A percentile compares a stretch with the other conserved stretches of the same genome.
These are phyloP conservation scores for Cryptotis parvus DNA, from an alignment of 2,113 vertebrate species.

Conservation along the genomic window DNA sequence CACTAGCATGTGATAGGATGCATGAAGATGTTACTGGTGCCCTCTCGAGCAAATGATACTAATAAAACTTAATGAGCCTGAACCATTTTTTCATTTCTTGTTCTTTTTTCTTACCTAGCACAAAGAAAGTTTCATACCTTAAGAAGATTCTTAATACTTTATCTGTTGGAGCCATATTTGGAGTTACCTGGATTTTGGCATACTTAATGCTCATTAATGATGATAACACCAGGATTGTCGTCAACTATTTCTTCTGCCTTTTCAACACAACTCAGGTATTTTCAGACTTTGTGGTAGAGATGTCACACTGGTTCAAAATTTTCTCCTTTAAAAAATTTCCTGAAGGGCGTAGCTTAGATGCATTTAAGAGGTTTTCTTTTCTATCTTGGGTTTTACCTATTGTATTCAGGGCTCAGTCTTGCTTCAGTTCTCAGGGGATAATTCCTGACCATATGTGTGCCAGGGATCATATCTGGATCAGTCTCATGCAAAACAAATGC, in stretches of 20 bases:
- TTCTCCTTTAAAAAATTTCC: not conserved
- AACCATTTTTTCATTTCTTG: not conserved
- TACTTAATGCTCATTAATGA: constrained; percentile 83
- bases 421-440: too few relatives aligned
- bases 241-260: constrained; percentile 87
- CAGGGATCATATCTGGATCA: too few relatives aligned
- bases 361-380: constrained; percentile 8
- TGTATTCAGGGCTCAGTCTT: too few relatives aligned
- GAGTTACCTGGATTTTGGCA: constrained; percentile 85
- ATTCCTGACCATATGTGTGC: too few relatives aligned
- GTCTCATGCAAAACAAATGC: too few relatives aligned
- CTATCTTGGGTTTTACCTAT: not conserved
- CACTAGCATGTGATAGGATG: too few relatives aligned
- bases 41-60: not conserved
- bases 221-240: constrained; percentile 26
- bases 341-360: constrained; percentile 1
- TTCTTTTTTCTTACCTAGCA: constrained; percentile 72
- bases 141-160: constrained; percentile 84
- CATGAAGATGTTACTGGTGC: too few relatives aligned
- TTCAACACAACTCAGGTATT: constrained; percentile 83
- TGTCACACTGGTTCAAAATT: not conserved
- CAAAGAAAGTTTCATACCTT: constrained; percentile 78
- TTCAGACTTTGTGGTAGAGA: not conserved
- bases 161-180: constrained; percentile 80
- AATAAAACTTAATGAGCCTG: not conserved